Conservation (phyloP, 2,113 vertebrate genomes). For the Pelobates fuscus region DNA sequence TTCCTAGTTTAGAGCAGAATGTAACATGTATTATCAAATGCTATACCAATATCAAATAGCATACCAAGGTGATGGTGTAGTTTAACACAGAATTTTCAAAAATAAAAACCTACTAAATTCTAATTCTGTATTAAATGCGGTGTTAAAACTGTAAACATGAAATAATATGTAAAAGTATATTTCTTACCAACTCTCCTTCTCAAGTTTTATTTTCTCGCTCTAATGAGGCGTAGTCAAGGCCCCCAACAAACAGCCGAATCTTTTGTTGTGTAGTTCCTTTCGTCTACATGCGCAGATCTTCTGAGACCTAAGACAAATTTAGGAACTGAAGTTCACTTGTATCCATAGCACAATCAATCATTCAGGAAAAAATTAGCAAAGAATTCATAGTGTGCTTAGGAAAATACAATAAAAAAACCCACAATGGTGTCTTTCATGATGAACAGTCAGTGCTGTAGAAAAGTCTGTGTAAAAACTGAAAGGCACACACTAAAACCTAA, state of each 20-base stretch:
- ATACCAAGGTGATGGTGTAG: too few relatives aligned
- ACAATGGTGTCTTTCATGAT: neutral
- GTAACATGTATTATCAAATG: too few relatives aligned
- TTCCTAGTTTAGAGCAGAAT: too few relatives aligned
- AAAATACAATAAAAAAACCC: neutral
- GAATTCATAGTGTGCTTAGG: neutral
- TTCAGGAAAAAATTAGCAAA: neutral
- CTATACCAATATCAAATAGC: too few relatives aligned
- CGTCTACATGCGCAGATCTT: neutral
- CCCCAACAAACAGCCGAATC: neutral
- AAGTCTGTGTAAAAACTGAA: neutral
- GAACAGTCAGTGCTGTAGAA: neutral
- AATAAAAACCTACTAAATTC: too few relatives aligned
- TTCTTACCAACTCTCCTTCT: neutral
- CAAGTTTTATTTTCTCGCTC: neutral
- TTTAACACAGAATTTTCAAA: too few relatives aligned
- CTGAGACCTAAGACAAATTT: slow-evolving; percentile 2
- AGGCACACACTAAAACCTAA: slow-evolving; percentile 11
- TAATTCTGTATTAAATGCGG: too few relatives aligned
- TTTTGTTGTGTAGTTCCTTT: neutral
- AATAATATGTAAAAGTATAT: neutral
- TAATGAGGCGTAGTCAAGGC: neutral
- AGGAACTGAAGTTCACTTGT: neutral
- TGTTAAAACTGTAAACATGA: too few relatives aligned
- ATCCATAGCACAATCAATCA: slow-evolving; percentile 7